Percentiles rank a stretch among this genome's conserved stretches.
These are phyloP conservation scores for Sebastes melanostomus DNA, from an alignment of 2,797 vertebrate species.

Conservation along the genomic window DNA sequence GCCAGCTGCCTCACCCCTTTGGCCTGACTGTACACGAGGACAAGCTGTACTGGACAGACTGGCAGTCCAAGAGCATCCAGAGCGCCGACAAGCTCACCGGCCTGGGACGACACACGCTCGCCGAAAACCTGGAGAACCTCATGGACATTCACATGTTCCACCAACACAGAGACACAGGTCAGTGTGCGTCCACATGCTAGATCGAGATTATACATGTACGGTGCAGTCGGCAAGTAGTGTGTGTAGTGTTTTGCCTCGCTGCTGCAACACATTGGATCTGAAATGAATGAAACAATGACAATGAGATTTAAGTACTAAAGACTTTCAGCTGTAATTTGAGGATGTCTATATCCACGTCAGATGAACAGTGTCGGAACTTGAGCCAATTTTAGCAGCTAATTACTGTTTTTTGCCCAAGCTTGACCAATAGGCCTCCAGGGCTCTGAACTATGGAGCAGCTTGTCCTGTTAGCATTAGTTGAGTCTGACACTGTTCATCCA, in stretches of 20 bases:
- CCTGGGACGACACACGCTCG: slow-evolving; percentile 86
- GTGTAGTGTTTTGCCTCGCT: neutral
- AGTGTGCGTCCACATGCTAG: neutral
- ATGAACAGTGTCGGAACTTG: neutral
- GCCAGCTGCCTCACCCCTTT: slow-evolving; percentile 94
- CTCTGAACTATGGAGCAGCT: no score
- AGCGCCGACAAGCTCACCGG: slow-evolving; percentile 91
- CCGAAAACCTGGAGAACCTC: slow-evolving; percentile 96
- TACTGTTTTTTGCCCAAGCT: neutral
- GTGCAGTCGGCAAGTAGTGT: neutral
- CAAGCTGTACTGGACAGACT: slow-evolving; percentile 98
- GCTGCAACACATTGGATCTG: neutral
- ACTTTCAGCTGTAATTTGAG: neutral
- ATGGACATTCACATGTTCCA: slow-evolving; percentile 99
- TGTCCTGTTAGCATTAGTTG: no score
- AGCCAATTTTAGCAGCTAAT: neutral
- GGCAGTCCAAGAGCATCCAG: slow-evolving; percentile 99
- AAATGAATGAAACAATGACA: neutral
- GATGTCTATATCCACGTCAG: neutral
- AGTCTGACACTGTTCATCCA: no score
- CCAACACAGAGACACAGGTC: slow-evolving; percentile 87
- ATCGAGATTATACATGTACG: neutral
- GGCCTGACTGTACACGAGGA: slow-evolving; percentile 94
- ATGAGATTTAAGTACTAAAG: neutral
- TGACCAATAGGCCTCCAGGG: neutral